These are phyloP conservation scores for Brienomyrus brachyistius DNA, from an alignment of 2,113 vertebrate species.

Conservation along the genomic window DNA sequence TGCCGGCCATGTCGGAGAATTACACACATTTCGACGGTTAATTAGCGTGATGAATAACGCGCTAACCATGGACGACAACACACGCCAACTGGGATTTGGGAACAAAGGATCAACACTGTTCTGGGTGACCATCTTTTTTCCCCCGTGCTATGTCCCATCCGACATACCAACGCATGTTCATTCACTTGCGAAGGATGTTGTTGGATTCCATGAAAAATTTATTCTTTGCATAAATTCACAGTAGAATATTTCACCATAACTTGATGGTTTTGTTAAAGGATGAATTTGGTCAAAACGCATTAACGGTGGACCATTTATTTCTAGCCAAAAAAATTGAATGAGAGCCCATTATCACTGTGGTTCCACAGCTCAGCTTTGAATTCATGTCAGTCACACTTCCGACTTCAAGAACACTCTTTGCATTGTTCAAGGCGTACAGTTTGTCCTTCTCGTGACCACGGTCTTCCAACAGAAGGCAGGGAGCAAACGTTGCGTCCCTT, in stretches of 20 bases:
- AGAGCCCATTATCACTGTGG: neutral
- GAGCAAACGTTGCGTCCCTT: neutral
- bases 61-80: constrained; percentile 7
- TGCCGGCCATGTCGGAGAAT: neutral
- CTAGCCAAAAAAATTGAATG: neutral
- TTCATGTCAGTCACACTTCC: neutral
- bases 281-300: neutral
- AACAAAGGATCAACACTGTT: neutral
- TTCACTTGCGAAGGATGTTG: neutral
- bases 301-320: neutral
- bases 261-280: neutral
- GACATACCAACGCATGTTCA: neutral
- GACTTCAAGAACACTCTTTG: neutral
- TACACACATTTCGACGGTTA: neutral
- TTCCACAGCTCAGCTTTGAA: neutral
- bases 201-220: neutral
- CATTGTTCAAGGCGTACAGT: neutral
- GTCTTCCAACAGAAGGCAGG: neutral
- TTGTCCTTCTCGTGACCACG: neutral
- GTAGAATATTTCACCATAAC: neutral
- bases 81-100: constrained; percentile 4
- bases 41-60: constrained; percentile 25
- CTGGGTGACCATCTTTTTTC: neutral
- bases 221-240: neutral
- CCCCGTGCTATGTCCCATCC: neutral